Percentiles rank a stretch among this genome's conserved stretches.
Conservation (phyloP, 2,113 vertebrate species). For the Ptilonorhynchus violaceus region DNA sequence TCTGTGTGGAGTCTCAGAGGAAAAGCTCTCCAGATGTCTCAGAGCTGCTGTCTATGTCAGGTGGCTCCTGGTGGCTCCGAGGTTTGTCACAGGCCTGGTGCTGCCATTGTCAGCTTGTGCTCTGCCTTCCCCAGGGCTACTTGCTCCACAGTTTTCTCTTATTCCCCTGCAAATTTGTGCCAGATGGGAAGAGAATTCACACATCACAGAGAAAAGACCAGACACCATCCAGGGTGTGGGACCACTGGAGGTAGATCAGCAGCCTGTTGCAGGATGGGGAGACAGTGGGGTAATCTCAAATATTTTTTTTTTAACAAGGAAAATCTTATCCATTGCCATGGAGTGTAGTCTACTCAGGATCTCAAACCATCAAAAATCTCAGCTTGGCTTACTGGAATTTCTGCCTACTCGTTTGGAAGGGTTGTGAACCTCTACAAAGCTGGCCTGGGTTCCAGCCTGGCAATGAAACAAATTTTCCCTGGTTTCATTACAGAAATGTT, state of each 20-base stretch:
- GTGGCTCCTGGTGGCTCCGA: not conserved
- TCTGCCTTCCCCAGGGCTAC: not conserved
- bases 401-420: not conserved
- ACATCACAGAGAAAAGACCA: not conserved
- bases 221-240: not conserved
- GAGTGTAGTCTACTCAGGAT: not conserved
- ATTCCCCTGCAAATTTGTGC: not conserved
- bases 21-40: not conserved
- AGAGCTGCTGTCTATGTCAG: rapidly evolving
- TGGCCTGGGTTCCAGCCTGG: slow-evolving; percentile 43
- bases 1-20: not conserved
- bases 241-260: not conserved
- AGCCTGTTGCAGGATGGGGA: not conserved
- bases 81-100: not conserved
- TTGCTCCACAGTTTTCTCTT: not conserved
- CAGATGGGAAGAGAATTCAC: not conserved
- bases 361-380: not conserved
- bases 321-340: not conserved
- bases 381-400: slow-evolving; percentile 14
- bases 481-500: slow-evolving; percentile 64
- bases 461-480: slow-evolving; percentile 53
- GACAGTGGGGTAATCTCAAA: not conserved
- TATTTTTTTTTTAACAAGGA: not conserved
- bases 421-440: slow-evolving; percentile 27
- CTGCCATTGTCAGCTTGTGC: not conserved